Evolutionary conservation across 2,888 invertebrate genomes (phyloP).

Genomic region (Lithophane socia): DNA sequence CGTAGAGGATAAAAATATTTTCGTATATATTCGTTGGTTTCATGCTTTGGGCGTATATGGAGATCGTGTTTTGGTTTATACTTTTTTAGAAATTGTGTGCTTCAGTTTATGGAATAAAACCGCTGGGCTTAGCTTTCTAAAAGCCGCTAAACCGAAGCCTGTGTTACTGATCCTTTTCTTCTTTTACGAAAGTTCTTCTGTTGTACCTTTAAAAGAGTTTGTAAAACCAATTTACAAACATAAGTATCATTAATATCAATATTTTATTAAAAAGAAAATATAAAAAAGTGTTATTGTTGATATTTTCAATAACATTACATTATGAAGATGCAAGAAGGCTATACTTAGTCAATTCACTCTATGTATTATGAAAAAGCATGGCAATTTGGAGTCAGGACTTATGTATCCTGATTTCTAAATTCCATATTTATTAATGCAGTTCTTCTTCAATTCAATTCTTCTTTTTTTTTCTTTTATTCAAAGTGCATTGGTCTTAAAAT

Average conservation of each 20-base stretch:
- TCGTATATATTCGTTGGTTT: conserved; percentile 51
- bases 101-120: conserved; percentile 24
- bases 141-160: too few relatives aligned
- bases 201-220: too few relatives aligned
- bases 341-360: neutral
- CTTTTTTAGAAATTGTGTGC: conserved; percentile 23
- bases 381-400: neutral
- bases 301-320: neutral
- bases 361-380: too few relatives aligned
- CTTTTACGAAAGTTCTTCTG: too few relatives aligned
- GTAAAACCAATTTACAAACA: too few relatives aligned
- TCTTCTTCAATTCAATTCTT: too few relatives aligned
- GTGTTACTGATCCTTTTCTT: too few relatives aligned
- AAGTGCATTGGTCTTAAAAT: too few relatives aligned
- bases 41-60: conserved; percentile 66
- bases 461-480: too few relatives aligned
- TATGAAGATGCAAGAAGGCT: neutral
- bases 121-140: neutral
- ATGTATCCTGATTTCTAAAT: neutral
- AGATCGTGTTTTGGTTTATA: conserved; percentile 57
- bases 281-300: neutral
- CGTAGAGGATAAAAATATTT: conserved; percentile 63
- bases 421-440: too few relatives aligned
- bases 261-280: too few relatives aligned
- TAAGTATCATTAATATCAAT: too few relatives aligned